Percentiles rank a stretch among this genome's conserved stretches.
These are phyloP conservation scores for Telmatochromis sp. DNA, from an alignment of 2,113 vertebrate genomes.

Conservation along the genomic window DNA sequence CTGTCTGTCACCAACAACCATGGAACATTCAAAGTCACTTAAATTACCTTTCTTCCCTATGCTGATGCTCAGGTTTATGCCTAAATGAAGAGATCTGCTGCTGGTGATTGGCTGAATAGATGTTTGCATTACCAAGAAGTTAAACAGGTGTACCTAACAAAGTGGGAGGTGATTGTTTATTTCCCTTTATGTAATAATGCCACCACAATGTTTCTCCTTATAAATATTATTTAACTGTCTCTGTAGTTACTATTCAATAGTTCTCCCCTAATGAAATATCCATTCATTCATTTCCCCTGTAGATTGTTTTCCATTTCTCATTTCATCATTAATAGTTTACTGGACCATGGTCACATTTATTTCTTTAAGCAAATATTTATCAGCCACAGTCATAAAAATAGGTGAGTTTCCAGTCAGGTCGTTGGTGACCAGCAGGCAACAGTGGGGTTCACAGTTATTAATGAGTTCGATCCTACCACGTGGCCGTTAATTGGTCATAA, in stretches of 20 bases:
- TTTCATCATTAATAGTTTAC: neutral
- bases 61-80: neutral
- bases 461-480: neutral
- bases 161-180: neutral
- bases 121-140: neutral
- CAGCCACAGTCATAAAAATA: neutral
- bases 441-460: neutral
- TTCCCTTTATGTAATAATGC: neutral
- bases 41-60: neutral
- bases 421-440: neutral
- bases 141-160: neutral
- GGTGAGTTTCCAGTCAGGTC: neutral
- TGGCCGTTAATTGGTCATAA: accelerated
- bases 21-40: neutral
- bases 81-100: neutral
- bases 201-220: neutral
- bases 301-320: neutral
- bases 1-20: neutral
- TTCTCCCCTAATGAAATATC: neutral
- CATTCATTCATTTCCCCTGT: accelerated
- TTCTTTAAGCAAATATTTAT: neutral
- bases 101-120: neutral
- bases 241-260: neutral
- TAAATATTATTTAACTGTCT: neutral
- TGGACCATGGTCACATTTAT: neutral